Conservation (phyloP, 64 coral and sea anemone species). For the Dendronephthya gigantea region DNA sequence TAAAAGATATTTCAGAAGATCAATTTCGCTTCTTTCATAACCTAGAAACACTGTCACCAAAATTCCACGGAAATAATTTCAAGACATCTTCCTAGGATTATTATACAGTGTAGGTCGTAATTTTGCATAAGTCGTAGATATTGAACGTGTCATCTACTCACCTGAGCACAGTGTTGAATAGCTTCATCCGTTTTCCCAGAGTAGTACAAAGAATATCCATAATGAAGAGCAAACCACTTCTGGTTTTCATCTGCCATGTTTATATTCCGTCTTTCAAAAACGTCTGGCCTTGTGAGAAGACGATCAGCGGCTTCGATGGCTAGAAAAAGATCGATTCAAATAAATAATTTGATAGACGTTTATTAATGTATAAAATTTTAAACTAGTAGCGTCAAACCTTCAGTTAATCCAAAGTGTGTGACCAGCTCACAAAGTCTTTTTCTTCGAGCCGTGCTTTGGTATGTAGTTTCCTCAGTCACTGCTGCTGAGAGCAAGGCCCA, state of each 20-base stretch:
- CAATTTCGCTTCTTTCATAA: too few relatives aligned
- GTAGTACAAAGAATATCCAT: slow-evolving; percentile 4
- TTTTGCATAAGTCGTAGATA: too few relatives aligned
- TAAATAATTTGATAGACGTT: neutral
- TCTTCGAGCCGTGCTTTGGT: neutral
- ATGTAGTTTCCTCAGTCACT: neutral
- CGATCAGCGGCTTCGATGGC: neutral
- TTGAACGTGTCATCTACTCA: neutral
- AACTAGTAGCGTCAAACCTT: neutral
- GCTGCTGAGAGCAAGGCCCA: neutral
- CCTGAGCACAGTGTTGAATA: neutral
- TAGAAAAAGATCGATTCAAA: neutral
- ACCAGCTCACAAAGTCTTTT: neutral
- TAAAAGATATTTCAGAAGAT: too few relatives aligned
- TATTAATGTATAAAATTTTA: too few relatives aligned
- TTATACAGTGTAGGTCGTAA: too few relatives aligned
- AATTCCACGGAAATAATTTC: too few relatives aligned
- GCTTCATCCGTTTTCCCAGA: neutral
- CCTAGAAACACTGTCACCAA: too few relatives aligned
- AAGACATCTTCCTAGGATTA: too few relatives aligned
- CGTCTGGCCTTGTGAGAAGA: neutral
- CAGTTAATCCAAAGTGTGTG: neutral
- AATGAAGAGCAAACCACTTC: slow-evolving; percentile 1
- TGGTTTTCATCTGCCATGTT: neutral
- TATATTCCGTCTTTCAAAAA: neutral